These are phyloP conservation scores for Ophion obscuratus DNA, from an alignment of 2,888 invertebrate genomes.

Conservation along the genomic window DNA sequence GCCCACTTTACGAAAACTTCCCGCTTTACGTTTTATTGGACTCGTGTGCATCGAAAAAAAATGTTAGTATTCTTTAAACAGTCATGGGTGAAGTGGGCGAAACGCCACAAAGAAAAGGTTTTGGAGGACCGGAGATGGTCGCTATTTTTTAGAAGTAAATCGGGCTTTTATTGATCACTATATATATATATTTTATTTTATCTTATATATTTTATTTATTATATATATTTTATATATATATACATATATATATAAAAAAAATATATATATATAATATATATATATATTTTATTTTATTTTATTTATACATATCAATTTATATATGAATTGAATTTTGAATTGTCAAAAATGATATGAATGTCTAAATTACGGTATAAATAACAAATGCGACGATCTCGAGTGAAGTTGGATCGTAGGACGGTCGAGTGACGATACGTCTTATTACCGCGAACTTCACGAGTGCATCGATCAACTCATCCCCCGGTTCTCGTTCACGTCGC, in stretches of 20 bases:
- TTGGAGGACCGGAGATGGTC: neutral
- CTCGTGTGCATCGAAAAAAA: too few relatives aligned
- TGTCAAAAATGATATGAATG: neutral
- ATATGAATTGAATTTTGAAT: too few relatives aligned
- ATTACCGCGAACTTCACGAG: conserved; percentile 26
- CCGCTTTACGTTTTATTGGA: too few relatives aligned
- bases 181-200: neutral
- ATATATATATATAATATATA: neutral
- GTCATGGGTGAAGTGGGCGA: too few relatives aligned
- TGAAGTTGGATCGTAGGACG: conserved; percentile 5
- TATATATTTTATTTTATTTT: neutral
- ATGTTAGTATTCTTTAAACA: too few relatives aligned
- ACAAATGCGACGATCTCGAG: neutral
- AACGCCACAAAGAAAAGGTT: too few relatives aligned
- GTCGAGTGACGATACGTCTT: conserved; percentile 26
- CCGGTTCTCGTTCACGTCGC: conserved; percentile 11
- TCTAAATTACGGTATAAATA: neutral
- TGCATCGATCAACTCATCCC: conserved; percentile 54
- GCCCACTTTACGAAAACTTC: too few relatives aligned
- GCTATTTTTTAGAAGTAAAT: neutral
- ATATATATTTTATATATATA: too few relatives aligned
- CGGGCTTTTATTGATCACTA: neutral
- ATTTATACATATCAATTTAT: too few relatives aligned
- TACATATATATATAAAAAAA: too few relatives aligned
- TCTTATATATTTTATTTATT: too few relatives aligned